Evolutionary conservation across 1,140 invertebrate species (phyloP).

Genomic region (Aphaenogaster rudis): DNA sequence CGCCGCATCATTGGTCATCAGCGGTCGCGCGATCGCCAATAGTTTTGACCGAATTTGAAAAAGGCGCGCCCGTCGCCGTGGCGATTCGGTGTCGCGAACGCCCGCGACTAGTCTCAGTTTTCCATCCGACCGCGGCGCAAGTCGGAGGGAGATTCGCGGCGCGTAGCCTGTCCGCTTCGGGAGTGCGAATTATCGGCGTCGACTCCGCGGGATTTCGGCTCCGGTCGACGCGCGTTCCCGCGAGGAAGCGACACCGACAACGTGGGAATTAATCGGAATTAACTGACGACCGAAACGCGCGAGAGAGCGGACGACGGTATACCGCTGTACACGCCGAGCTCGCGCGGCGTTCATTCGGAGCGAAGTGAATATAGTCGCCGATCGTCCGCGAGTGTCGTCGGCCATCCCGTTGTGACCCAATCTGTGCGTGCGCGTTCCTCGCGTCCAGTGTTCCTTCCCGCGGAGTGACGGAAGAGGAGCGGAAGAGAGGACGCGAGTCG

Average conservation of each 20-base stretch:
- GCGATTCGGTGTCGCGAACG: too few species aligned
- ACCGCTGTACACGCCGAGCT: too few species aligned
- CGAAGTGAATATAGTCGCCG: slow-evolving; percentile 11
- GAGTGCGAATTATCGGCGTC: not conserved
- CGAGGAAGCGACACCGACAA: not conserved
- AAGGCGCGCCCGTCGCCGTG: not conserved
- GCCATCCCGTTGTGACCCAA: not conserved
- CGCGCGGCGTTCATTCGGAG: not conserved
- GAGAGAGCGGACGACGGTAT: not conserved
- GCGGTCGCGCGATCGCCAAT: not conserved
- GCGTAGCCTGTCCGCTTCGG: not conserved
- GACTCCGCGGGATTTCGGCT: not conserved
- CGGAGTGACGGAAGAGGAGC: not conserved
- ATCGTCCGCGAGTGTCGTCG: not conserved
- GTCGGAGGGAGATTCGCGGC: not conserved
- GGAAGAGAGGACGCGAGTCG: not conserved
- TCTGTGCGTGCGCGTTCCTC: not conserved
- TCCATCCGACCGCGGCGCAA: not conserved
- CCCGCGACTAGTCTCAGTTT: not conserved
- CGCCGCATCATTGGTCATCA: not conserved
- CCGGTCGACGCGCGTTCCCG: not conserved
- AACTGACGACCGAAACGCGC: not conserved
- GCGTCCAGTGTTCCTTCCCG: not conserved
- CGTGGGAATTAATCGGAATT: not conserved
- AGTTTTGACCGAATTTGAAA: not conserved